Base-by-base conservation (phyloP, 2,113 vertebrate genomes). In the Centrocercus urophasianus region DNA sequence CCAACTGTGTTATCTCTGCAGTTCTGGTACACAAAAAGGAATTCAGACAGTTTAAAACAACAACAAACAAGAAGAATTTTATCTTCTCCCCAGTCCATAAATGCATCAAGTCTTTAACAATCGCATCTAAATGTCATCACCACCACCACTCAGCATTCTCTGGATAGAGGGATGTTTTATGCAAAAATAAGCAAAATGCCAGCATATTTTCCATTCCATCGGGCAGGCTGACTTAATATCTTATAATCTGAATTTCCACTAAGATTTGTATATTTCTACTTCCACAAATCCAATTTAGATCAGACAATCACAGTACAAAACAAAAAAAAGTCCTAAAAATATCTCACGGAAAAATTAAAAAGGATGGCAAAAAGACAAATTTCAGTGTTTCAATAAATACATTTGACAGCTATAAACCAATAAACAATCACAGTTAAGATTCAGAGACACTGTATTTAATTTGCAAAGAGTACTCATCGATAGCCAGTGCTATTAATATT, bases 1-100 rank as follows among this genome's bases (percentile, higher is more conserved):
- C 99, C 99, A 19, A 93, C 73, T 16, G 99, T 99, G 96, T 99
- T 98, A 93, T 99, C 98, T 61, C 97, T 97, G 89, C 99, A 99
- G 52, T 96, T 97, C 99, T 99, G 95, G 54, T 32, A 86, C 22
- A 60, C 42, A 93, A 64, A 95, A 94, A 86, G 34, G 50, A 93
- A 95, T 84, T 79, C 56, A 84, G 34, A 78, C 4, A 45, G 50
- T 66, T 94, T 90, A 73, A 96, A 91, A 65, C n/a, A 74, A 47
- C 57, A 89, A 63, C 10, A 91, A 95, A 87, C 21, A 79, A 25
- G 7, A 63, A 4, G 8, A 79, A 79, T 59, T 93, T 81, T 64
- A 50, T 75, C 36, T 40, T 30, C 10, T 24, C 38, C 52, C 13
- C 28, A 57, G 0, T 30, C 50, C 34, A 25, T 38, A 75, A 10